A percentile compares a stretch with the other conserved stretches of the same genome.
phyloP scores from a whole-genome alignment of 2,888 invertebrate species.

The Camponotus fellah region DNA sequence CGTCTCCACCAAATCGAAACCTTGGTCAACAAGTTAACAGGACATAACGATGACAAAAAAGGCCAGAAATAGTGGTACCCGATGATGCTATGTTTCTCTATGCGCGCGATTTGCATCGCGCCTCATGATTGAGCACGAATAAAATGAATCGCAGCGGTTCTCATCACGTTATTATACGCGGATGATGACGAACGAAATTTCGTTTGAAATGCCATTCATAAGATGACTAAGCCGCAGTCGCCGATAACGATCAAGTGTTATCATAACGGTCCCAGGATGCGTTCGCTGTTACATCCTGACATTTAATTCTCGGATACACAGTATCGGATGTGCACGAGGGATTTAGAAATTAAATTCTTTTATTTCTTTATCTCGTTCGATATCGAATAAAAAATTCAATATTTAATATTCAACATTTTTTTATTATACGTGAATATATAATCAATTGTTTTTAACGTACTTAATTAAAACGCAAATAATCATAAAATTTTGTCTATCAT shows the following conservation, averaged over 20 bases:
- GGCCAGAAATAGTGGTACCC: slow-evolving; percentile 50
- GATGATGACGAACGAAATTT: slow-evolving; percentile 45
- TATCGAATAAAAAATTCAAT: neutral
- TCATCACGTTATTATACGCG: slow-evolving; percentile 55
- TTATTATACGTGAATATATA: neutral
- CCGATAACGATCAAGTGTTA: slow-evolving; percentile 39
- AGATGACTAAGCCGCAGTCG: neutral
- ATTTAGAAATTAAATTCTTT: neutral
- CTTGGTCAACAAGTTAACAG: slow-evolving; percentile 80
- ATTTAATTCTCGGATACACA: slow-evolving; percentile 5
- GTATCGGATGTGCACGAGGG: neutral
- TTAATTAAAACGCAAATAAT: neutral
- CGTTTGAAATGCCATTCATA: slow-evolving; percentile 48
- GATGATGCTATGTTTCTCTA: slow-evolving; percentile 65
- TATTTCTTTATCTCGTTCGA: neutral
- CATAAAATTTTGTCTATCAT: neutral
- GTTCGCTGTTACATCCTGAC: slow-evolving; percentile 1
- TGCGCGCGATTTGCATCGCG: slow-evolving; percentile 78
- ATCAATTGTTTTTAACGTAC: neutral
- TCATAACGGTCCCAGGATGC: slow-evolving; percentile 8
- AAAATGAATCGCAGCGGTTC: slow-evolving; percentile 73
- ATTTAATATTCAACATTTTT: neutral
- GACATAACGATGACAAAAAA: slow-evolving; percentile 60
- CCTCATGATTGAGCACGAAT: slow-evolving; percentile 67
- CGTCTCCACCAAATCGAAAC: slow-evolving; percentile 78